Percentiles rank a stretch among this genome's conserved stretches.
phyloP scores from a whole-genome alignment of 2,113 vertebrate species.

The Thalassarche chlororhynchos region DNA sequence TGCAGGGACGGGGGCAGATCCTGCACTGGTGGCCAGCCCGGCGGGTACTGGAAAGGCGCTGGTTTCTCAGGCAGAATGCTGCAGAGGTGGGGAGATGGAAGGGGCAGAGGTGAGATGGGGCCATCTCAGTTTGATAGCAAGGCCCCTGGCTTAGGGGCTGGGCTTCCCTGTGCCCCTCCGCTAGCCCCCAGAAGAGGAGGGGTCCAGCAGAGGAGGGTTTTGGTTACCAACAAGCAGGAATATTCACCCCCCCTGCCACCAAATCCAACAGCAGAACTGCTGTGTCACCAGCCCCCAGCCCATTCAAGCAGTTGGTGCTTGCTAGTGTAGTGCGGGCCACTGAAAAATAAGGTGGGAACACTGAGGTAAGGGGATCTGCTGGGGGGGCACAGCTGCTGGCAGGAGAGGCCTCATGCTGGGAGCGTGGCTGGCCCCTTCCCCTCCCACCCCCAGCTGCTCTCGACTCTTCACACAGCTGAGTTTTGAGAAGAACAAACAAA shows the following conservation, averaged over 20 bases:
- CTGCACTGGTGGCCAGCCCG: conserved; percentile 77
- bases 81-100: background rate
- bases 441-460: background rate
- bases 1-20: conserved; percentile 80
- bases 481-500: background rate
- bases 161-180: background rate
- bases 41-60: conserved; percentile 73
- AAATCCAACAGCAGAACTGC: background rate
- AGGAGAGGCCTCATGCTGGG: background rate
- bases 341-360: background rate
- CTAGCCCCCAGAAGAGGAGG: background rate
- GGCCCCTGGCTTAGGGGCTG: background rate
- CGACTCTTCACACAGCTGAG: background rate
- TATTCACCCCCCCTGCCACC: fast-evolving
- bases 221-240: background rate
- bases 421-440: background rate
- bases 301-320: background rate
- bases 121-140: fast-evolving
- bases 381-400: background rate
- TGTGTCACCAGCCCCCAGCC: background rate
- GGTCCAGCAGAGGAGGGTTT: background rate
- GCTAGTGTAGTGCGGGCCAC: fast-evolving
- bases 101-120: background rate
- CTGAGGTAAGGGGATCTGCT: background rate
- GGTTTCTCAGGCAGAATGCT: conserved; percentile 59